These are phyloP conservation scores for Epirrhoe tristata DNA, from an alignment of 2,888 invertebrate genomes.

Conservation along the genomic window DNA sequence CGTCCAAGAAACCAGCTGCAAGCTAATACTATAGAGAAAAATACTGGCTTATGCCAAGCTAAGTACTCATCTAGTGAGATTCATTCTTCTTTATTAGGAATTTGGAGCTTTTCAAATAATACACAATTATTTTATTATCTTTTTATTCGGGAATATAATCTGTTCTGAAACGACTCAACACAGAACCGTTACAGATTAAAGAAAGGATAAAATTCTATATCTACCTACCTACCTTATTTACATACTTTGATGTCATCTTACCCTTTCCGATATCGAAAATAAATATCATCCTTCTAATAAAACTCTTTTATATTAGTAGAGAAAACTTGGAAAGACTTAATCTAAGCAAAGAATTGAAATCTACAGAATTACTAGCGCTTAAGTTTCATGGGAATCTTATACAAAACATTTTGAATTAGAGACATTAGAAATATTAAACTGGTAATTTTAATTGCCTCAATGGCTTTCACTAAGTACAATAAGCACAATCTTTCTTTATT, in stretches of 20 bases:
- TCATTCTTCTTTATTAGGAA: neutral
- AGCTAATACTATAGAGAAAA: too few species aligned
- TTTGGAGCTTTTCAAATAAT: constrained; percentile 42
- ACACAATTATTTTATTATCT: constrained; percentile 51
- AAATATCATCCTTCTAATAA: constrained; percentile 58
- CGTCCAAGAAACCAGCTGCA: too few species aligned
- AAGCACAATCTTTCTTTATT: too few species aligned
- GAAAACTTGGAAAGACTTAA: constrained; percentile 54
- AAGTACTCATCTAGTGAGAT: too few species aligned
- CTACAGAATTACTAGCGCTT: constrained; percentile 26
- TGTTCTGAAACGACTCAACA: constrained; percentile 51
- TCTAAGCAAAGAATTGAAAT: constrained; percentile 37
- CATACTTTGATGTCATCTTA: constrained; percentile 50
- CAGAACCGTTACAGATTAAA: constrained; percentile 32
- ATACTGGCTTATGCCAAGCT: too few species aligned
- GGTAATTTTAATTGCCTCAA: too few species aligned
- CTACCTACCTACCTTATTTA: constrained; percentile 56
- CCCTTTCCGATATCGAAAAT: constrained; percentile 71
- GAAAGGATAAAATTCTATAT: constrained; percentile 50
- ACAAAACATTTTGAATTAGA: neutral
- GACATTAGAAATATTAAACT: too few species aligned
- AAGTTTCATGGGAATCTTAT: constrained; percentile 9
- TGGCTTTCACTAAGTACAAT: too few species aligned
- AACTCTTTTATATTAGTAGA: constrained; percentile 39
- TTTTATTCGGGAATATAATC: constrained; percentile 80